Evolutionary conservation across 2,888 invertebrate species (phyloP), one percentile per base, ranked within the genome.

Genomic region (Celastrina argiolus): DNA sequence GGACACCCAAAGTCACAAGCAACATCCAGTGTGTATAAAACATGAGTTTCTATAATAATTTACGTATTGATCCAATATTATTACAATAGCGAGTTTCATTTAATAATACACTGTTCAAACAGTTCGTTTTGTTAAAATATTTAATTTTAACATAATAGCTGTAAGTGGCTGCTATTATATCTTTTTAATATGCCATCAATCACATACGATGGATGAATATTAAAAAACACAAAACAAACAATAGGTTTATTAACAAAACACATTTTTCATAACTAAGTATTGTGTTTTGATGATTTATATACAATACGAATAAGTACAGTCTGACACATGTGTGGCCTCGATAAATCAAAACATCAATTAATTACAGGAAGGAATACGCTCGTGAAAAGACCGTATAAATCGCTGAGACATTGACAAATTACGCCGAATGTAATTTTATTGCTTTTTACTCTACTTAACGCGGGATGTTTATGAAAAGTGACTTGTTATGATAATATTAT

Each of bases 291-390:
- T 59, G 59, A 59, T 59, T 59, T 34, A 59, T 67, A 64, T 67
- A 66, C 59, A 66, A 67, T 59, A 69, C 64, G 61, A 64, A 67
- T 67, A 64, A 51, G 56, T n/a, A 39, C 26, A 45, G n/a, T 45
- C 58, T 31, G 59, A 18, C 34, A 36, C 12, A 56, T 59, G 18
- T 26, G 51, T 26, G 51, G 51, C 51, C 51, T 59, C 56, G 58
- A 65, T 65, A 58, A 65, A 65, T 65, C 65, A 65, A 65, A 65
- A 41, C 56, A 65, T 18, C 65, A 41, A 65, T 58, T 65, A 65
- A 65, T 65, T 65, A 65, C 18, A 56, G 26, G 58, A 58, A 65
- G 65, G 65, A 65, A 65, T 65, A 41, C 51, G 36, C 65, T 26
- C 39, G 56, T 58, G 65, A 65, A 65, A 65, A 65, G 65, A 56